Base-by-base conservation (phyloP, 2,888 invertebrate species). In the Brachypterus glaber region DNA sequence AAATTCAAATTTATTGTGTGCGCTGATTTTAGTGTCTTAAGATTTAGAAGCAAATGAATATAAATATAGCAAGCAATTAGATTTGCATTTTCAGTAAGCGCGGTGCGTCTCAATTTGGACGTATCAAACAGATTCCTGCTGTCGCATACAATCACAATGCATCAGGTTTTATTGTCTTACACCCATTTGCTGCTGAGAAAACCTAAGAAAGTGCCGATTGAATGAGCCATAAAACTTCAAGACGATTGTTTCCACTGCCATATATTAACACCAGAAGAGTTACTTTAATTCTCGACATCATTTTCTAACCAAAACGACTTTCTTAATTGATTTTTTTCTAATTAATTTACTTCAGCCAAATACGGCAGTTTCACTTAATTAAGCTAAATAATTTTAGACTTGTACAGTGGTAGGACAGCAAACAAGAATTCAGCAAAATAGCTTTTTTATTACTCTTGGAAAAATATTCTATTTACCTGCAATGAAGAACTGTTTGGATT, bases 161-260 rank as follows among this genome's bases (percentile, higher is more conserved):
- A 63, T 66, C 64, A 65, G 62, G 62, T 63, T 66, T 66, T 66
- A 65, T 65, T 64, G 66, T 65, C 64, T 62, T 59, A 61, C 64
- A 63, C 57, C 59, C 62, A 60, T 63, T 61, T 53, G 58, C 57
- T 53, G 59, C 60, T 57, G 60, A 58, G 62, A 59, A 64, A 64
- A 64, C 62, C 59, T 59, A 63, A 64, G 64, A 64, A 64, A 65
- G 62, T 64, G 64, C 63, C 64, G 63, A 64, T 66, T 62, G 63
- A 64, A 63, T 55, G 61, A 58, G 63, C 63, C 58, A 64, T 65
- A 65, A 66, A 66, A 64, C 63, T 60, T 45, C 50, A 54, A 53
- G 60, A 55, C 63, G 63, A 64, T 64, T 64, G 64, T 63, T 64
- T 60, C 60, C 51, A 53, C 48, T 46, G 57, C 58, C 50, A 57